Conservation (phyloP, 2,797 vertebrate species). For the Phalloptychus januarius region DNA sequence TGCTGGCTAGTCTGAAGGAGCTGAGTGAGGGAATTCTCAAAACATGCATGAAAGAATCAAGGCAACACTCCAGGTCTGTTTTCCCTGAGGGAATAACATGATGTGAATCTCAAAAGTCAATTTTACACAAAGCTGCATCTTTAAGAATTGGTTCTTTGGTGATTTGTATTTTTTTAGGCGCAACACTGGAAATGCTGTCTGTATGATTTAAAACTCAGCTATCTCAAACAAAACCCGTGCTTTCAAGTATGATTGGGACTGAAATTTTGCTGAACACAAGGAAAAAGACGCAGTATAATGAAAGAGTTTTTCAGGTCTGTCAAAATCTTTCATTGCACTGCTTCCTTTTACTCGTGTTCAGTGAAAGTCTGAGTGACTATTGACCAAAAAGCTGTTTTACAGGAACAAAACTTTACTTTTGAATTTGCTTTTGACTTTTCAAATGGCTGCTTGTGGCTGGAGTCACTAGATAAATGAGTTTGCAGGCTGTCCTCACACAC, state of each 20-base stretch:
- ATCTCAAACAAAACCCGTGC: background rate
- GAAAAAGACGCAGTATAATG: background rate
- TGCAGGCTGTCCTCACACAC: background rate
- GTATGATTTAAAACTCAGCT: background rate
- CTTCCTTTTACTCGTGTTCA: no score
- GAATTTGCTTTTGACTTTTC: background rate
- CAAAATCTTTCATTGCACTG: no score
- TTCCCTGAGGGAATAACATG: no score
- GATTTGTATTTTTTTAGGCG: background rate
- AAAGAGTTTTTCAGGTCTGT: background rate
- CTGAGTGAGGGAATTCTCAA: no score
- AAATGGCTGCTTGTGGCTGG: background rate
- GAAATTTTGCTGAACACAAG: background rate
- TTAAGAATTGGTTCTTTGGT: background rate
- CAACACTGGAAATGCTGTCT: background rate
- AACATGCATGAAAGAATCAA: no score
- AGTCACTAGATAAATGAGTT: background rate
- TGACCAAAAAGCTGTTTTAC: background rate
- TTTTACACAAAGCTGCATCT: background rate
- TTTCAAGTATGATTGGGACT: background rate
- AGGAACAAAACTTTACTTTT: background rate
- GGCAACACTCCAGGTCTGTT: no score
- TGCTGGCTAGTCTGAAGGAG: no score
- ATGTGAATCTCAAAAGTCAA: no score
- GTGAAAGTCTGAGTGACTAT: background rate